These are phyloP conservation scores for Brachyistius frenatus DNA, from an alignment of 2,113 vertebrate genomes.

Conservation along the genomic window DNA sequence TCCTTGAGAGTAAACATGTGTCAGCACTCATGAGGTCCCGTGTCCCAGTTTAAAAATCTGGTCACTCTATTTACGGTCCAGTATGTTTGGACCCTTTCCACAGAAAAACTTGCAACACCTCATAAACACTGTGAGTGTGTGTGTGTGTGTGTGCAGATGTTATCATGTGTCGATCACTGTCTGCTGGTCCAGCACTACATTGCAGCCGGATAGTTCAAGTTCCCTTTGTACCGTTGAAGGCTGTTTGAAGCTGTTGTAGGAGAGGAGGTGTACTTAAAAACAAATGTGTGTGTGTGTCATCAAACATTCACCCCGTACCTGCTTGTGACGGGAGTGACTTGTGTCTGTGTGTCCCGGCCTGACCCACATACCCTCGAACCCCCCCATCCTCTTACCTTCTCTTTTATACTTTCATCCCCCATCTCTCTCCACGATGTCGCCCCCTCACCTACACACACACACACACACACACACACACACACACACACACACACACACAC, in stretches of 20 bases:
- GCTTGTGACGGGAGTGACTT: constrained; percentile 4
- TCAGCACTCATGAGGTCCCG: constrained; percentile 16
- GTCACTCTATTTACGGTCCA: constrained; percentile 9
- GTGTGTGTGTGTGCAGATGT: constrained; percentile 20
- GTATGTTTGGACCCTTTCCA: not conserved
- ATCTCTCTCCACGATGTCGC: constrained; percentile 44
- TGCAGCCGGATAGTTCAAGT: constrained; percentile 18
- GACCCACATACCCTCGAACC: constrained; percentile 46
- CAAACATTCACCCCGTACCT: constrained; percentile 27
- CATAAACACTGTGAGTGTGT: not conserved
- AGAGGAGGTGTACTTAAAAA: constrained; percentile 25
- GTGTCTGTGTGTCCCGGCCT: constrained; percentile 57
- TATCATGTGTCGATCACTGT: constrained; percentile 22
- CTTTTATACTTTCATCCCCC: constrained; percentile 32
- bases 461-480: constrained; percentile 18
- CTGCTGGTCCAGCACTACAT: constrained; percentile 23
- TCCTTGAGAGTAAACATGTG: constrained; percentile 1
- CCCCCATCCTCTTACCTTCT: constrained; percentile 7
- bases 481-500: constrained; percentile 28
- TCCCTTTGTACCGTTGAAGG: constrained; percentile 43
- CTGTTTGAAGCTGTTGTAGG: constrained; percentile 47
- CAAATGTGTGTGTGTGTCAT: constrained; percentile 25
- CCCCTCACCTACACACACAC: constrained; percentile 40
- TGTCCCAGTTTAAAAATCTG: constrained; percentile 7
- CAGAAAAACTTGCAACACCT: not conserved